Base-by-base conservation (phyloP, 2,797 vertebrate genomes). In the Molossus molossus region DNA sequence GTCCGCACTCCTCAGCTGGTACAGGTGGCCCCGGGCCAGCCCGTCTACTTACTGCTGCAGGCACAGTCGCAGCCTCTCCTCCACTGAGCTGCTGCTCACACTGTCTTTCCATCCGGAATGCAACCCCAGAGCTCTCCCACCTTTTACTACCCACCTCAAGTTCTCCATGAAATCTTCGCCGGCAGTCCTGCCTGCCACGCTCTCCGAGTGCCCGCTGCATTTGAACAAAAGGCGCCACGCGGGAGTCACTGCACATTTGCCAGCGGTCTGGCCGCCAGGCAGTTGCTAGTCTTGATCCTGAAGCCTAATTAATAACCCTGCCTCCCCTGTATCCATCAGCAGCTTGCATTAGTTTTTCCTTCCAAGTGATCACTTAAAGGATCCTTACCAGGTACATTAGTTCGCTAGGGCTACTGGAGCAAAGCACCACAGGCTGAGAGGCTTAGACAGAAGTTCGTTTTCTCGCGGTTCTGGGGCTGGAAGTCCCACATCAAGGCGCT, bases 391-490 rank as follows among this genome's bases (percentile, higher is more conserved):
- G 57, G 13, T 81, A 13, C 55, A n/a, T 33, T 23, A 25, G 29
- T 64, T 60, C 33, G 12, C 15, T 7, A 48, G 50, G 29, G 48
- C 37, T 29, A 29, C 50, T 57, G 21, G n/a, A 33, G 27, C 20
- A 27, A 85, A 55, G 57, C 50, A 6, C 17, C 27, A 15, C 17
- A 27, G 82, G 37, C 20, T 3, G 40, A 77, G 37, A 5, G 25
- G 27, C 33, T 92, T 55, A 53, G 70, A 57, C 53, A 60, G n/a
- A 1, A 27, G 60, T 3, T 6, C 64, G 33, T 57, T 81, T 81
- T 89, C 18, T 89, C 75, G 23, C 25, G 83, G 13, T 58, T 83
- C 60, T 86, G 29, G 53, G n/a, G 45, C 83, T 87, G n/a, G 18
- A 81, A 70, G 55, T 18, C 17, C 62, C 62, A 27, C 50, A 60